Percentiles rank a stretch among this genome's conserved stretches.
Evolutionary conservation across 2,888 invertebrate species (phyloP).

Genomic region (Caenorhabditis virilis): DNA sequence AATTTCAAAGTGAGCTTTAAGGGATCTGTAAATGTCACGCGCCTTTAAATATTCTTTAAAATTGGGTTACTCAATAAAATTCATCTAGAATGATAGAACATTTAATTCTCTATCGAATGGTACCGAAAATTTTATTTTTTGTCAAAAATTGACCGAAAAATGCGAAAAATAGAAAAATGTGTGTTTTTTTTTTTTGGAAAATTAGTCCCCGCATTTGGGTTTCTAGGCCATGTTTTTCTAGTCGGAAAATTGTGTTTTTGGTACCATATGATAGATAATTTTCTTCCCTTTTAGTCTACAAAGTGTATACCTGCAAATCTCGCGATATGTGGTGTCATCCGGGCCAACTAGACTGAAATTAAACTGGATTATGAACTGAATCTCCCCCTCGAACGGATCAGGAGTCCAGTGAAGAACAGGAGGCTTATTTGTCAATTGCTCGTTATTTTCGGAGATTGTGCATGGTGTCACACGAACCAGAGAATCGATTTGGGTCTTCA

Average conservation of each 20-base stretch:
- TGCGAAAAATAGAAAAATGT: too few relatives aligned
- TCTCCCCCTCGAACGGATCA: constrained; percentile 45
- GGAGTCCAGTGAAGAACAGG: constrained; percentile 47
- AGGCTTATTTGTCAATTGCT: constrained; percentile 19
- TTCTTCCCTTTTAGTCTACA: too few relatives aligned
- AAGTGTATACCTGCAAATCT: constrained; percentile 44
- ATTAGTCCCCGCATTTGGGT: neutral
- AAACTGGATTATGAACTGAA: constrained; percentile 46
- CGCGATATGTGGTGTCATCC: constrained; percentile 40
- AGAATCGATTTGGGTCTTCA: constrained; percentile 31
- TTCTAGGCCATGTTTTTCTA: neutral
- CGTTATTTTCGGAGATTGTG: constrained; percentile 21
- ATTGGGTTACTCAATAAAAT: neutral
- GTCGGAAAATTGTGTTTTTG: too few relatives aligned
- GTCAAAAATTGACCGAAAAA: too few relatives aligned
- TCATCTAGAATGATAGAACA: too few relatives aligned
- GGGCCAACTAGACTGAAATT: constrained; percentile 41
- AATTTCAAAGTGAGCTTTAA: constrained; percentile 32
- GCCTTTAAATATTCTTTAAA: too few relatives aligned
- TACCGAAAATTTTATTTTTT: too few relatives aligned
- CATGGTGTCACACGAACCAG: constrained; percentile 19
- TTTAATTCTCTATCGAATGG: too few relatives aligned
- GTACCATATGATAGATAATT: too few relatives aligned
- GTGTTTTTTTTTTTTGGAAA: too few relatives aligned
- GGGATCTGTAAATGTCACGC: constrained; percentile 33